Percentiles rank a stretch among this genome's conserved stretches.
phyloP scores from a whole-genome alignment of 2,797 vertebrate genomes.

The Acanthiza pusilla region DNA sequence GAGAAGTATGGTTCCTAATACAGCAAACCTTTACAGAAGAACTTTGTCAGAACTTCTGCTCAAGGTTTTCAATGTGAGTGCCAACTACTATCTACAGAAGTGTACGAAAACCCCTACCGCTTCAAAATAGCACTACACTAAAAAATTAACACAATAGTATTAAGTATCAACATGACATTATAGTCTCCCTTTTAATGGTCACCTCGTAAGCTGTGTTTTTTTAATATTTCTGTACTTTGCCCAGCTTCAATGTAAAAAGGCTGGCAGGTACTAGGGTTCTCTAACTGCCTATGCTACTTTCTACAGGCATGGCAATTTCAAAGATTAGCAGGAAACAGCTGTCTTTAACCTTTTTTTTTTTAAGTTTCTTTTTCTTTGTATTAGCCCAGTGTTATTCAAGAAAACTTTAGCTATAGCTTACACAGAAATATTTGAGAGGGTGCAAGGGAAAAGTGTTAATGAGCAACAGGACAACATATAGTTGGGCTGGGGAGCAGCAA shows the following conservation, averaged over 20 bases:
- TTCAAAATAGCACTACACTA: not conserved
- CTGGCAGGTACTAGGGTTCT: not conserved
- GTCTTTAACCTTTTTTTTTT: not conserved
- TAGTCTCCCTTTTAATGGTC: not conserved
- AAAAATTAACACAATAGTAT: not conserved
- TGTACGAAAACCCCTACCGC: not conserved
- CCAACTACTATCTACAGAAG: not conserved
- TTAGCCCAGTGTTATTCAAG: not conserved
- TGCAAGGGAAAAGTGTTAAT: not conserved
- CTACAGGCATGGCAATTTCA: not conserved
- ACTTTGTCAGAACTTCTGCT: not conserved
- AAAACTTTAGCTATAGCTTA: not conserved
- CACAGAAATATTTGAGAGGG: not conserved
- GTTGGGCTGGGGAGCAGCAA: fast-evolving
- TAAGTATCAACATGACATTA: not conserved
- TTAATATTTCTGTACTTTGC: not conserved
- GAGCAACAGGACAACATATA: not conserved
- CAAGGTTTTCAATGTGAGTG: not conserved
- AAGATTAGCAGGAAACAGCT: not conserved
- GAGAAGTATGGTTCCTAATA: not conserved
- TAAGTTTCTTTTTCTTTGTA: not conserved
- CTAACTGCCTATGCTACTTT: not conserved
- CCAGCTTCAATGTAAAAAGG: not conserved
- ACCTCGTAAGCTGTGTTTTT: not conserved
- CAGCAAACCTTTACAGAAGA: not conserved